Evolutionary conservation across 1,140 invertebrate genomes (phyloP), one percentile per base, ranked within the genome.

Genomic region (Rhynchophorus ferrugineus): DNA sequence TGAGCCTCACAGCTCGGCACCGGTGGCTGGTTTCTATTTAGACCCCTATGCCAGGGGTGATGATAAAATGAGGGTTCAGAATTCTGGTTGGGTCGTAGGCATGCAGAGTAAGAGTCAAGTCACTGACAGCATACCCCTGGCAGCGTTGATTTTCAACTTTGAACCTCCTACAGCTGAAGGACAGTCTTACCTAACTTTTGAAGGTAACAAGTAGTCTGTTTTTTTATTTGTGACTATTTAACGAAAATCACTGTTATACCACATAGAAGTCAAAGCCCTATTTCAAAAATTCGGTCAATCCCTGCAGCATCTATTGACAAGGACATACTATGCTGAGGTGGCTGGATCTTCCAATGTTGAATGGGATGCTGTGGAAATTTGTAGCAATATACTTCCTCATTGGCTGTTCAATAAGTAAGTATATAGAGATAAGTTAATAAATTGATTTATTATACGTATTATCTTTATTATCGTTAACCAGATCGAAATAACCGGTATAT

Each of bases 221-320:
- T 43, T 17, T 22, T 22, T 7, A 19, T 7, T 43, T 43, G 3
- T 43, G 13, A n/a, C 3, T 8, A 8, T 46, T 14, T 1, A 24
- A 1, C 18, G 7, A 13, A 13, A 38, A 38, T 41, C 11, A 33
- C 33, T 37, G 1, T 36, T 16, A 2, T 20, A 19, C 24, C 41
- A 44, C 49, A 3, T 16, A 53, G 87, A 94, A 62, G 81, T 95
- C 0, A 71, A 78, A 18, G 70, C 73, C 17, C 65, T 97, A 3
- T 95, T 95, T 64, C 75, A 81, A 62, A 85, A 87, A 74, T 91
- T 96, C 72, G 93, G 93, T 3, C 80, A 85, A 59, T 76, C 81
- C 0, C 69, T 97, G 6, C 86, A 93, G 60, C 84, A 91, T 71
- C 67, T 93, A 49, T 68, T 96, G 20, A 87, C 86, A 1, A 82